Conservation (phyloP, 2,113 vertebrate species). For the Otus sunia region DNA sequence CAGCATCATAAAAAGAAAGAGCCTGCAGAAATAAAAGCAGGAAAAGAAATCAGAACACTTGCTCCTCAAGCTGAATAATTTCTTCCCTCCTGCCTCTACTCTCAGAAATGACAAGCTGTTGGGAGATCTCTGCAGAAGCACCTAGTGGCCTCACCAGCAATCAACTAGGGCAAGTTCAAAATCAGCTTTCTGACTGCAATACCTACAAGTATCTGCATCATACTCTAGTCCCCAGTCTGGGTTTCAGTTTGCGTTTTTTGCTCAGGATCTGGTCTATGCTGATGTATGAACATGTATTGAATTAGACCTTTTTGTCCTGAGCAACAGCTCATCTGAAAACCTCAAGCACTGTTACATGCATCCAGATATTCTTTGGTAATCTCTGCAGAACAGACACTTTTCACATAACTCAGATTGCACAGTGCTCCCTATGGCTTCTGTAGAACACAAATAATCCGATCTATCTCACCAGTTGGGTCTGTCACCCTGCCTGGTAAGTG, state of each 20-base stretch:
- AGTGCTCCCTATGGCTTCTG: background rate
- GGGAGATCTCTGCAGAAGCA: background rate
- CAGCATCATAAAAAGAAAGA: background rate
- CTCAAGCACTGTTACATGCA: background rate
- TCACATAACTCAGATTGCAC: background rate
- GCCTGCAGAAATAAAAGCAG: background rate
- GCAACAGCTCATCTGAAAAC: background rate
- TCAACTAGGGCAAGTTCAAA: background rate
- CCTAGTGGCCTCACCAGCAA: background rate
- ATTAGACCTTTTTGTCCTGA: background rate
- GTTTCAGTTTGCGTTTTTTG: background rate
- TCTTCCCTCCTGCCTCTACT: background rate
- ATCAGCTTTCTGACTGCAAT: background rate
- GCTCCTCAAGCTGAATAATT: background rate
- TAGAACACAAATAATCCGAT: background rate
- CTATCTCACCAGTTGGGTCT: background rate
- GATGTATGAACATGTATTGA: background rate
- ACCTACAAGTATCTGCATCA: background rate
- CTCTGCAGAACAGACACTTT: background rate
- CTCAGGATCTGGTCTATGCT: background rate
- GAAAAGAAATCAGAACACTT: background rate
- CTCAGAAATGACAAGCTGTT: background rate
- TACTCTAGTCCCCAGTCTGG: background rate
- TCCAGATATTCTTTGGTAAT: background rate
- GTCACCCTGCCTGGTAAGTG: background rate